A percentile compares a stretch with the other conserved stretches of the same genome.
These are phyloP conservation scores for Enteromius radiatus DNA, from an alignment of 2,797 vertebrate genomes.

Conservation along the genomic window DNA sequence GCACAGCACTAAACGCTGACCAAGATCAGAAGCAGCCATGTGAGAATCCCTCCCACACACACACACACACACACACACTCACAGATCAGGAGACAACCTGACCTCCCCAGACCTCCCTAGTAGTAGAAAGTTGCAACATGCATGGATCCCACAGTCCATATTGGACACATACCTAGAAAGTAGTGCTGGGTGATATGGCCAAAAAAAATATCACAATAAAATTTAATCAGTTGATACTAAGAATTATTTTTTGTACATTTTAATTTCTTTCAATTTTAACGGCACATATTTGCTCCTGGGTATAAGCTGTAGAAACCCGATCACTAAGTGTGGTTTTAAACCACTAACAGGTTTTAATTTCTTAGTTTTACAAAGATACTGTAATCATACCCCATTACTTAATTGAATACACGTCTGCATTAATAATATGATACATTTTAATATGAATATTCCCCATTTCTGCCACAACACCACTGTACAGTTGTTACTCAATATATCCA, in stretches of 20 bases:
- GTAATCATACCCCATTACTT: not conserved
- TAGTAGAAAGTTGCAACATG: not conserved
- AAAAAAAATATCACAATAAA: not conserved
- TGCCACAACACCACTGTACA: not conserved
- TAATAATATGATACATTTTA: not conserved
- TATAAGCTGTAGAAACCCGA: not conserved
- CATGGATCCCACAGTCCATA: not conserved
- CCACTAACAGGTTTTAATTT: not conserved
- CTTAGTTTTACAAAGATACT: not conserved
- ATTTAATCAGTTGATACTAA: too few species aligned
- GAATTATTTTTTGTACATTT: not conserved
- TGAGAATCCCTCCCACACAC: conserved; percentile 30
- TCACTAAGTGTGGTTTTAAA: not conserved
- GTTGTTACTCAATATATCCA: too few species aligned
- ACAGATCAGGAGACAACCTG: not conserved
- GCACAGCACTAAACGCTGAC: conserved; percentile 62
- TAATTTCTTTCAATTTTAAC: not conserved
- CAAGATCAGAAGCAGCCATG: conserved; percentile 47
- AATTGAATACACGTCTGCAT: not conserved
- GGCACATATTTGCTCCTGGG: not conserved
- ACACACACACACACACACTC: conserved; percentile 37
- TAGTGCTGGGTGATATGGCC: not conserved
- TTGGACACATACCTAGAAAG: not conserved
- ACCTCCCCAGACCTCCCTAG: not conserved
- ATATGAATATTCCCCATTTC: not conserved